Evolutionary conservation across 2,888 invertebrate genomes (phyloP), one percentile per base, ranked within the genome.

Genomic region (Zhuqinia jingwanae): DNA sequence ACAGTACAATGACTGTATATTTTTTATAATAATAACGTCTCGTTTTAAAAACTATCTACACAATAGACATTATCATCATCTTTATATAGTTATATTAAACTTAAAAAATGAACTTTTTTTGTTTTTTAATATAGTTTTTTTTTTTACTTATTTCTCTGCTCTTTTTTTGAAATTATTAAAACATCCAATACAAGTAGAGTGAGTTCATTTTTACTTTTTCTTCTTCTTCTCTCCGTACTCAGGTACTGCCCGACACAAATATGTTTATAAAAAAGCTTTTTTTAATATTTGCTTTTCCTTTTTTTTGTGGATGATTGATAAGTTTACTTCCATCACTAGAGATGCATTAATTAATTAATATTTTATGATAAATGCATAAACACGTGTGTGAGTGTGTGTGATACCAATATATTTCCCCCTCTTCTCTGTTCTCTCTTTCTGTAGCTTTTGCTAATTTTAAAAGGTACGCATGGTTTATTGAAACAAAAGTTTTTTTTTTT

Each of bases 221-320:
- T 42, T 65, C 25, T 63, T 68, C 47, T 84, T 76, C 60, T 70
- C 20, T 65, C 60, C 75, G 20, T 87, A 87, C 68, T 87, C 87
- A 87, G 87, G 87, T 87, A 87, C 87, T 87, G 87, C 87, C 87
- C 82, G 87, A 82, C 87, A 82, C 78, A 81, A 76, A 63, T 68
- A 58, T 63, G 36, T 75, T 76, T 65, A 30, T 79, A 65, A 75
- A n/a, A 78, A 83, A 85, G 85, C 85, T 85, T 70, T 20, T 27
- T 36, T 53, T 42, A 22, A 13, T 77, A 20, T 77, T 13, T 11
- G 56, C 36, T 36, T 73, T 6, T 78, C 30, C 47, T 36, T 50
- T 73, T 63, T 50, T 63, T 65, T 76, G 30, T 56, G 65, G 58
- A 80, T 80, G 85, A 85, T 85, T 85, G 79, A 85, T 85, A 60